Base-by-base conservation (phyloP, 2,888 invertebrate genomes). In the Lucinisca nassula region DNA sequence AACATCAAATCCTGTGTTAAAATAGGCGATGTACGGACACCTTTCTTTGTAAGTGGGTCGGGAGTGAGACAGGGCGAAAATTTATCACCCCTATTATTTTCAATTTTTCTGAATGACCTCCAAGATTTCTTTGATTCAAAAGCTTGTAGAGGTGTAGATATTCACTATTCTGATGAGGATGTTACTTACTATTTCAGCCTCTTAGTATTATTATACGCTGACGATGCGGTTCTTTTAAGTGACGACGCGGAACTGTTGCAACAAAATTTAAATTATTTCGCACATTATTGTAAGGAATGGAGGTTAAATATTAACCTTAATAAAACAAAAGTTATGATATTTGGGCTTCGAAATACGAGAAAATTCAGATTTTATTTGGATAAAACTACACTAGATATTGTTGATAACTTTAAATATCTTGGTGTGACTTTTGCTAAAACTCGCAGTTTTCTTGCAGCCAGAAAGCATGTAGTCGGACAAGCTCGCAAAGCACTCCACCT, bases 211-310 rank as follows among this genome's bases (percentile, higher is more conserved):
- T 21, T 61, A 24, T 82, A 86, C 38, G 89, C 87, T 14, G 87
- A 89, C 55, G 89, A 89, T 73, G 87, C 82, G n/a, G 78, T 85
- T n/a, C 37, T 89, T 17, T n/a, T 89, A 21, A 40, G 87, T 6
- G 73, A 79, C 32, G 35, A 35, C 12, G 30, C 21, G 14, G 12
- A 77, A 12, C 79, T 80, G 37, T 74, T 85, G 1, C 82, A 84
- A 70, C 70, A 55, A 38, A 38, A 49, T 49, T 58, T 89, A 27
- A 45, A 87, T 51, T 14, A 14, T 35, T 89, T 85, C 51, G 32
- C 70, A 74, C 40, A 83, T 12, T 89, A 85, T 30, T 81, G 85
- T 37, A 37, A 78, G n/a, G 21, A 14, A 6, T 88, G 88, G 88
- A 79, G 87, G 30, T 58, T 87, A 40, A 49, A 45, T 14, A 75